Evolutionary conservation across 2,797 vertebrate genomes (phyloP).

Genomic region (Loris lydekkerianus): DNA sequence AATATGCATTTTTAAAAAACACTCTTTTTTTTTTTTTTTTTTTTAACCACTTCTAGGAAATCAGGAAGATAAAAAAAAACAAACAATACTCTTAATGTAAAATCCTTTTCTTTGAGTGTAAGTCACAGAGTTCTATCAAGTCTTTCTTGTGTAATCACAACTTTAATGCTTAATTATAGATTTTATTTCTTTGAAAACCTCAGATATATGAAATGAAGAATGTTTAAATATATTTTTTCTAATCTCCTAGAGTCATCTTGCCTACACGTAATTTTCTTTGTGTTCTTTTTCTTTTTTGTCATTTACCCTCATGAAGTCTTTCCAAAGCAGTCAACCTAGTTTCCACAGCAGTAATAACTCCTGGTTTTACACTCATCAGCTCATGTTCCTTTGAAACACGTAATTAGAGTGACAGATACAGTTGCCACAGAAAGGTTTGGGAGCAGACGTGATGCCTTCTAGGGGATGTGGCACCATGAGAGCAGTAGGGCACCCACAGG

Average conservation of each 20-base stretch:
- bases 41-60: too few species aligned
- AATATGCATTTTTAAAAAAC: too few species aligned
- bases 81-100: neutral
- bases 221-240: constrained; percentile 29
- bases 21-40: too few species aligned
- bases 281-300: neutral
- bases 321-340: constrained; percentile 55
- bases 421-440: neutral
- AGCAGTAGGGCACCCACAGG: neutral
- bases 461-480: neutral
- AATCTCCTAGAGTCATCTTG: neutral
- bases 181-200: neutral
- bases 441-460: neutral
- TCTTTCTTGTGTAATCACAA: constrained; percentile 20
- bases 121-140: neutral
- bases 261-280: neutral
- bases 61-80: too few species aligned
- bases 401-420: constrained; percentile 52
- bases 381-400: constrained; percentile 37
- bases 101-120: neutral
- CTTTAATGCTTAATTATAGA: neutral
- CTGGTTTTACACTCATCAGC: neutral
- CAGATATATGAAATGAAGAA: neutral
- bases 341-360: constrained; percentile 34
- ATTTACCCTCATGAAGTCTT: neutral